Evolutionary conservation across 2,888 invertebrate species (phyloP), one percentile per base, ranked within the genome.

Genomic region (Parnassius orleans): DNA sequence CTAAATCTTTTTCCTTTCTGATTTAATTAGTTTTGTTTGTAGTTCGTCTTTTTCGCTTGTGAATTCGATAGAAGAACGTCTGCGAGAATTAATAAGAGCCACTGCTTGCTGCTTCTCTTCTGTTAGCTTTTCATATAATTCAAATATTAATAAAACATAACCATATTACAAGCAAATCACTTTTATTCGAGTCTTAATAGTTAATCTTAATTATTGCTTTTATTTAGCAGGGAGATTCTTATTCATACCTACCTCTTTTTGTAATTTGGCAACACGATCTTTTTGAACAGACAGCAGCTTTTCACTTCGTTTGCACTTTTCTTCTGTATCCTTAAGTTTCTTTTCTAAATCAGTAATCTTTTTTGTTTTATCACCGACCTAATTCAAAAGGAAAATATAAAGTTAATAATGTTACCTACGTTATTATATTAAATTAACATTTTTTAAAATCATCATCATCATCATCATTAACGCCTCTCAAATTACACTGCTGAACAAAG

Each of bases 291-390:
- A 77, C 33, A 93, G 78, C 72, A 92, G 82, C 76, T 93, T 94
- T 73, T 94, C 94, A 66, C 86, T 84, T 73, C 93, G 92, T 73
- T 92, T 94, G 56, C 85, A 86, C 80, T 93, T 95, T n/a, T 94
- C 94, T 68, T 95, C 95, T 19, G 92, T 81, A 69, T 95, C 94
- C 75, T 93, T 94, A 1, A 94, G 72, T 83, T 95, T 94, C 72
- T 93, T 93, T 79, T 95, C 95, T 71, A 94, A 77, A 51, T 95
- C 95, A 50, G 83, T 80, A 54, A 94, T 83, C 74, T 94, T 95
- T 68, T 93, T 93, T 50, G 92, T 83, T 74, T 94, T 94, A 70
- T 94, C 94, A 66, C 93, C 93, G 58, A 93, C 87, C 95, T 95
- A 68, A 46, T 51, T 33, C 19, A 44, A 33, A 33, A 33, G 7